Percentiles rank a stretch among this genome's conserved stretches.
phyloP scores from a whole-genome alignment of 2,888 invertebrate genomes.

The Rhopalosiphum nymphaeae region DNA sequence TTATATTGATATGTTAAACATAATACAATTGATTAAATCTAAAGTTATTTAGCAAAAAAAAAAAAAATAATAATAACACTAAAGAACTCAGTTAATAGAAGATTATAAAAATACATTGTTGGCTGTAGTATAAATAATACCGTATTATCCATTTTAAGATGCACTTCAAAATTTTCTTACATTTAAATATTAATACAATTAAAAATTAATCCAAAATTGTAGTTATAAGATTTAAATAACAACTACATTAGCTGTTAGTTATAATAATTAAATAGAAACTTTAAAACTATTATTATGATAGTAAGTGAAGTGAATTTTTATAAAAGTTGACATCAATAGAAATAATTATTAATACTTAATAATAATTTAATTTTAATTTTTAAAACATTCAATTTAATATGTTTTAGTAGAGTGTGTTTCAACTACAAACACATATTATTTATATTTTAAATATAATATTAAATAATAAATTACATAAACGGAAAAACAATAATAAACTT shows the following conservation, averaged over 20 bases:
- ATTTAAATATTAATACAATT: background rate
- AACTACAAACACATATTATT: background rate
- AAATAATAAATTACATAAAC: background rate
- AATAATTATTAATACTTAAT: background rate
- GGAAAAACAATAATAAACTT: background rate
- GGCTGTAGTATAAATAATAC: too few relatives aligned
- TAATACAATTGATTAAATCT: background rate
- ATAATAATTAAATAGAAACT: background rate
- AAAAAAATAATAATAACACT: background rate
- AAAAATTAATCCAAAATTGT: background rate
- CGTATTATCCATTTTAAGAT: background rate
- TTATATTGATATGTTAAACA: too few relatives aligned
- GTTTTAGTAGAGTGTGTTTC: background rate
- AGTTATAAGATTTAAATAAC: background rate
- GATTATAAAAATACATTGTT: background rate
- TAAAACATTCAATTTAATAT: background rate
- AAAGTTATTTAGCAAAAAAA: background rate
- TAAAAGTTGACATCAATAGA: background rate
- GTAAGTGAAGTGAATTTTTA: background rate
- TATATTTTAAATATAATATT: background rate
- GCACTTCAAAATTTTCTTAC: background rate
- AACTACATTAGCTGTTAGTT: background rate
- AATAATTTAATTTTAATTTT: background rate
- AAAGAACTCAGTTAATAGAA: background rate
- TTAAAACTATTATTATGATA: background rate